phyloP scores from a whole-genome alignment of 2,888 invertebrate species.

The Tachina grossa region DNA sequence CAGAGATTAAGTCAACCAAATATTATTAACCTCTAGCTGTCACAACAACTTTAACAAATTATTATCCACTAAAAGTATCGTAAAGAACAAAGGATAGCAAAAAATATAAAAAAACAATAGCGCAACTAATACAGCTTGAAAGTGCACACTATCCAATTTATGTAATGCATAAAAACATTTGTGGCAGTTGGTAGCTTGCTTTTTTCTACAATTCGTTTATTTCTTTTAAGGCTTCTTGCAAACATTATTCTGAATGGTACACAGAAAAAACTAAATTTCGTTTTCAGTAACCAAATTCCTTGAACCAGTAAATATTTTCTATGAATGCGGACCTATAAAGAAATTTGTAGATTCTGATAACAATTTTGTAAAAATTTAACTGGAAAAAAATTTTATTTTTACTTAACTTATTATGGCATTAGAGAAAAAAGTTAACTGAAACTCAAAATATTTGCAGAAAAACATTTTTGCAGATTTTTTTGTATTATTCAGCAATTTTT shows the following conservation, averaged over 20 bases:
- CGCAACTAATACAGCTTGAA: constrained; percentile 24
- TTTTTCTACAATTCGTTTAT: background rate
- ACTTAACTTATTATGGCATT: too few species aligned
- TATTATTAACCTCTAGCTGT: constrained; percentile 61
- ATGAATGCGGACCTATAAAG: too few species aligned
- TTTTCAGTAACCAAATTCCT: too few species aligned
- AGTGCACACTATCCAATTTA: constrained; percentile 50
- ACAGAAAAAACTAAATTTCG: too few species aligned
- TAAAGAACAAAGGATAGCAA: constrained; percentile 10
- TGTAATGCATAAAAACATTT: constrained; percentile 37
- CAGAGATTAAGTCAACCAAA: constrained; percentile 32
- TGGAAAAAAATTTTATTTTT: too few species aligned
- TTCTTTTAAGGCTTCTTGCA: constrained; percentile 24
- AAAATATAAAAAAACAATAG: constrained; percentile 42
- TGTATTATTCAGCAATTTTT: too few species aligned
- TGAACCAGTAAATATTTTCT: too few species aligned
- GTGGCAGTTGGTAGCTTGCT: constrained; percentile 13
- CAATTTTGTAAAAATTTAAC: too few species aligned
- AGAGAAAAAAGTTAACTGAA: too few species aligned
- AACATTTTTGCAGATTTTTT: too few species aligned
- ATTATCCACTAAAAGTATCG: constrained; percentile 49
- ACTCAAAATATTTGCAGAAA: too few species aligned
- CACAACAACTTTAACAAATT: constrained; percentile 61
- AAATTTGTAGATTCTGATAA: too few species aligned
- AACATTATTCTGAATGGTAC: background rate